Evolutionary conservation across 2,888 invertebrate species (phyloP), one percentile per base, ranked within the genome.

Genomic region (Listrodromus nycthemerus): DNA sequence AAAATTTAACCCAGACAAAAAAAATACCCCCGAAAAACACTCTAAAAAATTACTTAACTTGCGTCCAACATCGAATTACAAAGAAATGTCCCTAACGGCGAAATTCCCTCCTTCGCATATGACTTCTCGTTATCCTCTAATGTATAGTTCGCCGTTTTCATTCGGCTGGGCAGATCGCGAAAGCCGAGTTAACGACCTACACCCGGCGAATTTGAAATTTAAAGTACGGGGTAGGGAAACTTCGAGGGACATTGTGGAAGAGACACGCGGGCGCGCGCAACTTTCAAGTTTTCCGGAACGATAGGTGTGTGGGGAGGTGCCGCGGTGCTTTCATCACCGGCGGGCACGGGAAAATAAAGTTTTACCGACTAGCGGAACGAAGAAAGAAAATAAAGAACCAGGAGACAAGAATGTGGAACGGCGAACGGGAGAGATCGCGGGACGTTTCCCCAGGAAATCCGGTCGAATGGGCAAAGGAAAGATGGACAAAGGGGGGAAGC

Each of bases 201-300:
- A 75, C n/a, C 41, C 67, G 78, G 78, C 82, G 82, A 86, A 85
- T 86, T 85, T 86, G 83, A 86, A 85, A 85, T 85, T 86, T 83
- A 85, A 86, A 85, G 83, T 69, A 85, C 77, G 73, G 80, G 16
- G 5, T 58, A 71, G 13, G 41, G 63, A 83, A 85, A 86, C 33
- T 82, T 73, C 41, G 82, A 55, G 74, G 48, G 79, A 76, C 78
- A 80, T 66, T 52, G 76, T 65, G 73, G 77, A 48, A 61, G 58
- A 50, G 80, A 70, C 63, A 67, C 70, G 58, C 7, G 21, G 10
- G 8, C 37, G 33, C 24, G 63, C n/a, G 45, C n/a, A n/a, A 10
- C 70, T 50, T 37, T 37, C 83, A 55, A 83, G 74, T 79, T 79
- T 75, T 65, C 27, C 70, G 69, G 79, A 75, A 78, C 37, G 27